A percentile compares a stretch with the other conserved stretches of the same genome.
Conservation (phyloP, 1,140 invertebrate species). For the Agraylea sexmaculata region DNA sequence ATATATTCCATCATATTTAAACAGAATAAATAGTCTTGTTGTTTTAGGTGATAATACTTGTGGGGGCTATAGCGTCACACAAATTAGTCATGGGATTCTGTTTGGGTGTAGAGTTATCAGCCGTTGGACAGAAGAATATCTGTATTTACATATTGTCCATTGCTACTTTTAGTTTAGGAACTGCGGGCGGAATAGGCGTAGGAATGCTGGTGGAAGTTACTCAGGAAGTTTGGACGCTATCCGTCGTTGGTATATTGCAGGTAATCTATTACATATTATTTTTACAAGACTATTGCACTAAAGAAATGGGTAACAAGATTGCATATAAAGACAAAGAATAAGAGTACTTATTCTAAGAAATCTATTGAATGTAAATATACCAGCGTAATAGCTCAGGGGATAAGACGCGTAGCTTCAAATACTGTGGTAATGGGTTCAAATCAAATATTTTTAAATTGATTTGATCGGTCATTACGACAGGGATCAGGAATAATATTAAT, state of each 20-base stretch:
- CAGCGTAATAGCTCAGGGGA: no score
- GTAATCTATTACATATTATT: no score
- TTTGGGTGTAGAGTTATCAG: constrained; percentile 56
- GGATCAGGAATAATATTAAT: no score
- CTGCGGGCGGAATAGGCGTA: constrained; percentile 51
- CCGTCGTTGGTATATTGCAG: constrained; percentile 46
- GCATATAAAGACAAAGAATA: no score
- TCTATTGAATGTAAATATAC: no score
- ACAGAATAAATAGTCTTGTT: constrained; percentile 24
- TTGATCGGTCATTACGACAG: no score
- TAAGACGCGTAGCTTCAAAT: no score
- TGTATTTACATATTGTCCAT: constrained; percentile 46
- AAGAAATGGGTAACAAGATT: no score
- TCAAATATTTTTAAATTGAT: no score
- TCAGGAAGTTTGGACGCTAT: constrained; percentile 29
- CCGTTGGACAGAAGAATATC: constrained; percentile 31
- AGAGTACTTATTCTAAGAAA: no score
- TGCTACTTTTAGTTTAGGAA: constrained; percentile 51
- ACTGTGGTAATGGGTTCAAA: no score
- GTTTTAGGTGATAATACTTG: constrained; percentile 52
- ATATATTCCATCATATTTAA: constrained; percentile 5
- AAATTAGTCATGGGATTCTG: constrained; percentile 71
- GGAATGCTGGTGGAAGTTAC: constrained; percentile 47
- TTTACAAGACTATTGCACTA: no score
- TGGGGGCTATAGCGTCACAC: constrained; percentile 60